Percentiles rank a stretch among this genome's conserved stretches.
phyloP scores from a whole-genome alignment of 2,113 vertebrate species.

The Merops nubicus region DNA sequence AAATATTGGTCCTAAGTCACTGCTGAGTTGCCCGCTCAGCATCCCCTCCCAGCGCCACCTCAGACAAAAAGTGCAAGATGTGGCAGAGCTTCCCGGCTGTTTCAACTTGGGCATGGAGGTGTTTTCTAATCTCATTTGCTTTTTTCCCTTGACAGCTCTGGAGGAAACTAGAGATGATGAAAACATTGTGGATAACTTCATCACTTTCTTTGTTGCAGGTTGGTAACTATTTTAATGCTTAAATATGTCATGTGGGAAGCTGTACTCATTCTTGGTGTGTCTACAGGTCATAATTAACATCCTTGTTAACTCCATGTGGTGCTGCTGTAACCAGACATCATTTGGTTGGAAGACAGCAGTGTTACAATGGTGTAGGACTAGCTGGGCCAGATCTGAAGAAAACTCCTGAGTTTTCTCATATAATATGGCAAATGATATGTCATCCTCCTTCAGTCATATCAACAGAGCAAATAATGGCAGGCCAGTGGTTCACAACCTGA shows the following conservation, averaged over 20 bases:
- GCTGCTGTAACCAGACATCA: not conserved
- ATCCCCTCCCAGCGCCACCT: fast-evolving
- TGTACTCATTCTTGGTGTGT: not conserved
- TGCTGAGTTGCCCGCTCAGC: fast-evolving
- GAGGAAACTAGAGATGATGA: conserved; percentile 81
- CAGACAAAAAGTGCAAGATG: not conserved
- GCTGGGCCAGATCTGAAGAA: not conserved
- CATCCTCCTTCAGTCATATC: not conserved
- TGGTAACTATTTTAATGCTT: conserved; percentile 44
- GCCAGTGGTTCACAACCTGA: not conserved
- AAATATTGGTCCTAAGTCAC: not conserved
- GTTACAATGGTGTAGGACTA: not conserved
- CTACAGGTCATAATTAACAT: not conserved
- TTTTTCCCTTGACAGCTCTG: conserved; percentile 74
- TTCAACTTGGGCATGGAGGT: not conserved
- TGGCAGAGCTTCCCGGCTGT: not conserved
- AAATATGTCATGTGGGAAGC: not conserved
- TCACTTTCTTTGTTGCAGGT: conserved; percentile 94
- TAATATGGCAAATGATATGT: not conserved
- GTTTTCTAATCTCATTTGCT: not conserved
- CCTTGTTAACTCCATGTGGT: not conserved
- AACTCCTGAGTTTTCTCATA: not conserved
- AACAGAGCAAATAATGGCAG: not conserved
- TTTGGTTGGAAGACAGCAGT: not conserved
- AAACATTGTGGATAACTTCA: conserved; percentile 89